These are phyloP conservation scores for Pelobates cultripes DNA, from an alignment of 2,797 vertebrate species.

Conservation along the genomic window DNA sequence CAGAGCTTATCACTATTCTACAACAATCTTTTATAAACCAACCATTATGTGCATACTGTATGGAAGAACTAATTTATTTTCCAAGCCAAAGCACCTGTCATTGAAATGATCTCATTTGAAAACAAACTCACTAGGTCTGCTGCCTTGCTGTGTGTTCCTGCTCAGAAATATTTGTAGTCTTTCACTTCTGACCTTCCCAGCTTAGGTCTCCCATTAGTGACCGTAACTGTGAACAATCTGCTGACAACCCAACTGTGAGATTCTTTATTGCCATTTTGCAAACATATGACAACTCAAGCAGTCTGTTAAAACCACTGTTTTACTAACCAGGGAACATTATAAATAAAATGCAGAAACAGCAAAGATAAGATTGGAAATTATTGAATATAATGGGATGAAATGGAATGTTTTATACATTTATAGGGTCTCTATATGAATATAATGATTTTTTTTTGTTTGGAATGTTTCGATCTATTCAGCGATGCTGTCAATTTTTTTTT, in stretches of 20 bases:
- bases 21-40: background rate
- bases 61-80: slow-evolving; percentile 18
- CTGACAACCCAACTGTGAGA: slow-evolving; percentile 35
- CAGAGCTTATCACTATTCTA: too few relatives aligned
- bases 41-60: background rate
- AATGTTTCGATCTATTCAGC: background rate
- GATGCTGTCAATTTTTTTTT: too few relatives aligned
- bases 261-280: slow-evolving; percentile 47
- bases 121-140: slow-evolving; percentile 10
- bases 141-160: slow-evolving; percentile 35
- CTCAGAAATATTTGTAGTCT: slow-evolving; percentile 40
- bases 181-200: slow-evolving; percentile 45
- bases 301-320: slow-evolving; percentile 14
- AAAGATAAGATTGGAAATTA: background rate
- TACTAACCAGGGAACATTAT: background rate
- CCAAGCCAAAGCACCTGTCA: slow-evolving; percentile 39
- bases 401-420: background rate
- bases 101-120: slow-evolving; percentile 23
- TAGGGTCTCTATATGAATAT: too few relatives aligned
- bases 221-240: slow-evolving; percentile 52
- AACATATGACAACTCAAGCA: slow-evolving; percentile 41
- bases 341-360: slow-evolving; percentile 21
- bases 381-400: background rate
- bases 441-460: background rate
- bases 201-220: slow-evolving; percentile 51